Evolutionary conservation across 2,888 invertebrate species (phyloP).

Genomic region (Orchesella flavescens): DNA sequence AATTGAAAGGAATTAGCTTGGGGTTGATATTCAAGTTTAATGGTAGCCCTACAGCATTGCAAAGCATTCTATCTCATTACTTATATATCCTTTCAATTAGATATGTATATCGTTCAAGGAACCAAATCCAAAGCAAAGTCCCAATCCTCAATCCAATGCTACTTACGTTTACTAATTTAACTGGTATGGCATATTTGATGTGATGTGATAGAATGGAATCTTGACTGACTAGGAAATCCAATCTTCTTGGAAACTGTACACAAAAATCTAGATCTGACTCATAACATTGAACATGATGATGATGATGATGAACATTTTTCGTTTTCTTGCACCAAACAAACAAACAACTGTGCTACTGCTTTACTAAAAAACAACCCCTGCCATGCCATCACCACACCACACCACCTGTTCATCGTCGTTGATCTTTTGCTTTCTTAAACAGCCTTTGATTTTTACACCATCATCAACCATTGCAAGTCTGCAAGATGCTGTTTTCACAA

Average conservation of each 20-base stretch:
- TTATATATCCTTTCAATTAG: too few species aligned
- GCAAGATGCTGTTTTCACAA: conserved; percentile 1
- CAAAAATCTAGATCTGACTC: neutral
- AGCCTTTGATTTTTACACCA: conserved; percentile 30
- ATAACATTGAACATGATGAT: neutral
- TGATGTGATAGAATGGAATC: conserved; percentile 10
- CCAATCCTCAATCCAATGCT: too few species aligned
- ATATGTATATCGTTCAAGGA: too few species aligned
- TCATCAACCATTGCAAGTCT: neutral
- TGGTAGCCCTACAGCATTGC: conserved; percentile 38
- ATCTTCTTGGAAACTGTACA: conserved; percentile 7
- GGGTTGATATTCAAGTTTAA: conserved; percentile 45
- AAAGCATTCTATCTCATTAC: neutral
- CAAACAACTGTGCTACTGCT: conserved; percentile 15
- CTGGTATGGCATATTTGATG: too few species aligned
- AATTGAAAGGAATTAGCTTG: conserved; percentile 39
- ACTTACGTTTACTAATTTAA: too few species aligned
- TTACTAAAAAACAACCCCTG: neutral
- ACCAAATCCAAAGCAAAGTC: too few species aligned
- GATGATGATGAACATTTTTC: conserved; percentile 13
- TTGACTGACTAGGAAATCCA: conserved; percentile 18
- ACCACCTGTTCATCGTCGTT: conserved; percentile 55
- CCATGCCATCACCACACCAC: conserved; percentile 16
- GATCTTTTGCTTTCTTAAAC: neutral
- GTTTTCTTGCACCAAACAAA: conserved; percentile 22